Evolutionary conservation across 2,113 vertebrate genomes (phyloP).

Genomic region (Jaculus jaculus): DNA sequence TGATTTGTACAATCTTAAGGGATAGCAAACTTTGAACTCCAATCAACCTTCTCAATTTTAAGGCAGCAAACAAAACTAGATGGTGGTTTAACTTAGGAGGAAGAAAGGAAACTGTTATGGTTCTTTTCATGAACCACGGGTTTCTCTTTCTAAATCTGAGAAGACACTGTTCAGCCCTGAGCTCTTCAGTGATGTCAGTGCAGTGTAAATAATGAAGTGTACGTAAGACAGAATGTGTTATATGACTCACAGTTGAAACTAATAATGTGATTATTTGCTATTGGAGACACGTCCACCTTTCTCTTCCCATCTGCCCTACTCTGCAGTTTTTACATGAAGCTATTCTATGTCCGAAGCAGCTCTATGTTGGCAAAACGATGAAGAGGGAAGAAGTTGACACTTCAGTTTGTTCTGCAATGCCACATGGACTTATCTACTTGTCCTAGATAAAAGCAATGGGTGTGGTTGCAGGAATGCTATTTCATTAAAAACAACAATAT

Average conservation of each 20-base stretch:
- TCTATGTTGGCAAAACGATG: background rate
- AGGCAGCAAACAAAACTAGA: constrained; percentile 25
- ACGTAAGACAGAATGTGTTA: constrained; percentile 19
- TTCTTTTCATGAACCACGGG: background rate
- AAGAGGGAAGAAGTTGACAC: background rate
- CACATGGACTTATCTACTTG: background rate
- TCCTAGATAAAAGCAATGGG: background rate
- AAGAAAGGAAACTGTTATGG: background rate
- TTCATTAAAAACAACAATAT: no score
- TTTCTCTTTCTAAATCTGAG: constrained; percentile 35
- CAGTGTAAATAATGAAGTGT: background rate
- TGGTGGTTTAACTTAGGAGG: constrained; percentile 19
- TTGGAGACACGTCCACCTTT: background rate
- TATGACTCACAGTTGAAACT: constrained; percentile 17
- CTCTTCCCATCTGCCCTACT: background rate
- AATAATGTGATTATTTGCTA: background rate
- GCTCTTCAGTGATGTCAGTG: constrained; percentile 14
- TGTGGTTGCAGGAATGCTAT: background rate
- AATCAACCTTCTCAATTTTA: constrained; percentile 15
- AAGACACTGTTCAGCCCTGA: constrained; percentile 8
- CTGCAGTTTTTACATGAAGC: background rate
- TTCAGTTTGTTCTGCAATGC: background rate
- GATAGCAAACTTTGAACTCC: background rate
- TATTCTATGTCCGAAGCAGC: background rate
- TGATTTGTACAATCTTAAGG: background rate